Evolutionary conservation across 1,140 invertebrate species (phyloP).

Genomic region (Drosophila simulans): DNA sequence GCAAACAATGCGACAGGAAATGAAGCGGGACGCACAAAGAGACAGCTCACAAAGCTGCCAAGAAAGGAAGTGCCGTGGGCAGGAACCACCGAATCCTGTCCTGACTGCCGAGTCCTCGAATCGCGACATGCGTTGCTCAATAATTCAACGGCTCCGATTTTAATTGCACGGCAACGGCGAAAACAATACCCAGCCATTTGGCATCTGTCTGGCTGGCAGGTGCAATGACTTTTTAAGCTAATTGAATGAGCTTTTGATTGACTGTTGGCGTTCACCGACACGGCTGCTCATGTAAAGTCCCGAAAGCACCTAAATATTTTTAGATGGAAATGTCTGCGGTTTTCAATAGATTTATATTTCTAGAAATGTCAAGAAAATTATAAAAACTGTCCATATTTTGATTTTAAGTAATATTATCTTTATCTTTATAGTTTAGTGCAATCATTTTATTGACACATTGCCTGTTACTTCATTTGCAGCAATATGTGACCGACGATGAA

Average conservation of each 20-base stretch:
- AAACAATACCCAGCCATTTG: conserved; percentile 33
- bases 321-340: neutral
- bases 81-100: neutral
- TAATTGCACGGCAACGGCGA: conserved; percentile 54
- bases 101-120: conserved; percentile 15
- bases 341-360: too few relatives aligned
- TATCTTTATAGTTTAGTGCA: neutral
- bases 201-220: conserved; percentile 30
- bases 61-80: conserved; percentile 56
- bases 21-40: conserved; percentile 64
- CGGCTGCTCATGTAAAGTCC: neutral
- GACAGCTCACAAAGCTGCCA: conserved; percentile 42
- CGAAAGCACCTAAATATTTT: neutral
- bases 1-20: conserved; percentile 80
- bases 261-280: conserved; percentile 37
- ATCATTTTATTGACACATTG: neutral
- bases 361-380: neutral
- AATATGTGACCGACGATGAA: conserved; percentile 85
- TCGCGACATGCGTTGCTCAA: conserved; percentile 62
- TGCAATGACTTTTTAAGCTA: conserved; percentile 70
- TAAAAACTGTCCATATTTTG: neutral
- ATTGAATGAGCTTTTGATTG: conserved; percentile 68
- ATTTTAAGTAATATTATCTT: too few relatives aligned
- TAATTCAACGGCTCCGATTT: conserved; percentile 67
- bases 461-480: conserved; percentile 56